A percentile compares a stretch with the other conserved stretches of the same genome.
Conservation (phyloP, 2,797 vertebrate species). For the Tenualosa ilisha region DNA sequence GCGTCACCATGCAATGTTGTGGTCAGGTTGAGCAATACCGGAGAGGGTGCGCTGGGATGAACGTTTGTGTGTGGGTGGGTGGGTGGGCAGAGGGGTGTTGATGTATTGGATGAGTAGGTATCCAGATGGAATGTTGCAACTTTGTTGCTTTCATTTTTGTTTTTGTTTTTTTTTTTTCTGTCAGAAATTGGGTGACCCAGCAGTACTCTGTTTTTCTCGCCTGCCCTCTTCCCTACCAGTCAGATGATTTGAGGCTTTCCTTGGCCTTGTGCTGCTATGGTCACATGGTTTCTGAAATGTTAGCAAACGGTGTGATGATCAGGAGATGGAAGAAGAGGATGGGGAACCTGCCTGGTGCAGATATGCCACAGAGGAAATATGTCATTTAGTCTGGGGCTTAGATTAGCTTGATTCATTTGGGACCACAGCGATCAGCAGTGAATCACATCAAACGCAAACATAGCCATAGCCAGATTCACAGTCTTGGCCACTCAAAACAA, state of each 20-base stretch:
- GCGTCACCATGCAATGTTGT: conserved; percentile 25
- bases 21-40: conserved; percentile 39
- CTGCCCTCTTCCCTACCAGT: neutral
- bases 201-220: neutral
- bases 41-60: neutral
- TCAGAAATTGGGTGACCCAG: neutral
- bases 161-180: neutral
- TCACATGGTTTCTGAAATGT: conserved; percentile 6
- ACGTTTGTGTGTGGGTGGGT: neutral
- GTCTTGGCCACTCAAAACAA: neutral
- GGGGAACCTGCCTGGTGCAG: neutral
- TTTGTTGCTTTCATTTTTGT: neutral
- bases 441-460: neutral
- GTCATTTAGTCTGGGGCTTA: neutral
- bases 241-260: conserved; percentile 10
- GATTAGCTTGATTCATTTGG: neutral
- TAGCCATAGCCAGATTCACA: neutral
- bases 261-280: neutral
- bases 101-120: neutral
- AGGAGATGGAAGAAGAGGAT: neutral
- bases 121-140: neutral
- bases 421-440: neutral
- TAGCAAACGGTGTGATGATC: neutral
- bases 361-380: neutral
- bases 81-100: neutral